Base-by-base conservation (phyloP, 2,113 vertebrate species). In the Phoxinus phoxinus region DNA sequence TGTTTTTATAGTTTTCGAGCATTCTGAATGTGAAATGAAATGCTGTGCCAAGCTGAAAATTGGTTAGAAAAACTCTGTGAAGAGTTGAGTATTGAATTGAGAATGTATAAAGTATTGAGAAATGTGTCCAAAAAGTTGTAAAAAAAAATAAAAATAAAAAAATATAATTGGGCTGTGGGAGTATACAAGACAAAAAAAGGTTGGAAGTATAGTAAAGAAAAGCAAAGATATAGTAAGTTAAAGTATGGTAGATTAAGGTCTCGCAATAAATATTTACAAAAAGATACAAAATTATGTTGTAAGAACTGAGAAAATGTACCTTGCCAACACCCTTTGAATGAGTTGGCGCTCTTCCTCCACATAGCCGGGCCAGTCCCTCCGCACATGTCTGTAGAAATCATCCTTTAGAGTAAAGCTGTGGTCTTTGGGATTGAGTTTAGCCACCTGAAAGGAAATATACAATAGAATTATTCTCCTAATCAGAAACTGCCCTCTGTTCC, bases 341-440 rank as follows among this genome's bases (percentile, higher is more conserved):
- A 93, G 92, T 80, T 94, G 95, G 89, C 87, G 95, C 90, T 96
- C 96, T 89, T 95, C 95, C 78, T 93, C 94, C 9, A 84, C 17
- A 72, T 95, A 94, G 25, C 93, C 94, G 0, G 93, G 93, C 94
- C 95, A 95, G 90, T 95, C 92, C 84, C 85, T 94, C 71, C 91
- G 94, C 2, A 93, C 85, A 0, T 90, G 91, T 85, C 87, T 90
- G 84, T 90, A 94, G 73, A 93, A 86, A 17, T 94, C 94, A 84
- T 96, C 95, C 89, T 93, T 95, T 83, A 95, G 85, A 27, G 91
- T 88, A 86, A 91, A 96, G 89, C 94, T 95, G 86, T 92, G 93
- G 87, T 95, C 95, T 90, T 93, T 91, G 8, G 89, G 87, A 85
- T 94, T 96, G 84, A 93, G 89, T 87, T 94, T 94, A 17, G 90